phyloP scores from a whole-genome alignment of 2,797 vertebrate species.

The Sebastiscus albofasciatus region DNA sequence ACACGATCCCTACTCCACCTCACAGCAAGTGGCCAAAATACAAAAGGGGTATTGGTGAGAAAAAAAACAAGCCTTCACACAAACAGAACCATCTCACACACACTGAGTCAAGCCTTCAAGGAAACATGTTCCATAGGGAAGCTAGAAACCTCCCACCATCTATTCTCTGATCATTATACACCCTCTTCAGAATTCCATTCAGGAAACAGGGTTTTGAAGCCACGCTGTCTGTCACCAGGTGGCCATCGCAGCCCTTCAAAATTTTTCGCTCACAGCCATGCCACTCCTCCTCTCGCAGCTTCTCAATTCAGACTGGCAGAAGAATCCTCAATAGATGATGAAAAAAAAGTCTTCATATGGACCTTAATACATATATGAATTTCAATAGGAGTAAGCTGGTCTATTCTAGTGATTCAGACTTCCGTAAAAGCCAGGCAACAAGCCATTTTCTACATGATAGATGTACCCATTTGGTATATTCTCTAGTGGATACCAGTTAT shows the following conservation, averaged over 20 bases:
- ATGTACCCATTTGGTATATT: constrained; percentile 36
- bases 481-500: constrained; percentile 21
- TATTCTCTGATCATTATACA: constrained; percentile 10
- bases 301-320: constrained; percentile 21
- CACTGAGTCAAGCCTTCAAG: background rate
- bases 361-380: constrained; percentile 37
- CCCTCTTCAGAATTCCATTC: background rate
- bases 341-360: background rate
- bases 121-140: background rate
- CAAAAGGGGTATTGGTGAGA: background rate
- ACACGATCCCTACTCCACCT: background rate
- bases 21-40: background rate
- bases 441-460: constrained; percentile 6
- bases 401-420: constrained; percentile 11
- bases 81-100: background rate
- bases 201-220: constrained; percentile 7
- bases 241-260: constrained; percentile 26
- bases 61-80: constrained; percentile 2
- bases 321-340: background rate
- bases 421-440: constrained; percentile 2
- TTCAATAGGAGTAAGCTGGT: constrained; percentile 17
- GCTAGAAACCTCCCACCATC: background rate
- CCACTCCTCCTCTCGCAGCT: background rate
- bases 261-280: constrained; percentile 6
- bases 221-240: constrained; percentile 46